phyloP scores from a whole-genome alignment of 2,797 vertebrate species.

The Eulemur coronatus region DNA sequence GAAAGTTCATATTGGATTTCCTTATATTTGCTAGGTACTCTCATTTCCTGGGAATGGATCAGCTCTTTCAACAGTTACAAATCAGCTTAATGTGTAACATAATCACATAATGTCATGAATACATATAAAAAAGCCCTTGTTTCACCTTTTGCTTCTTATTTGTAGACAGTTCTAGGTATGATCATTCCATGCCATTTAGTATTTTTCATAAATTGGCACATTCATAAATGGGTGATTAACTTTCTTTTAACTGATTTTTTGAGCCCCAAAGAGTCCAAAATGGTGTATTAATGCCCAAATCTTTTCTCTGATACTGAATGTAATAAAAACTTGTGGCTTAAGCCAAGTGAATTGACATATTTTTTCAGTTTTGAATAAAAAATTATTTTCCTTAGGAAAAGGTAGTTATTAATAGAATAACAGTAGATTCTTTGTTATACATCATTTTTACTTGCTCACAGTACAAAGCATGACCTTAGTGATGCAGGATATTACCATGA shows the following conservation, averaged over 20 bases:
- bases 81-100: constrained; percentile 43
- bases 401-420: constrained; percentile 14
- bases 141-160: not conserved
- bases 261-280: not conserved
- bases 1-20: constrained; percentile 65
- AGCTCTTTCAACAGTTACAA: constrained; percentile 54
- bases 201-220: not conserved
- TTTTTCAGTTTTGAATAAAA: not conserved
- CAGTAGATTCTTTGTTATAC: not conserved
- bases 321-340: constrained; percentile 37
- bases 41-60: constrained; percentile 38
- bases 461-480: not conserved
- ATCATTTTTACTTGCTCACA: not conserved
- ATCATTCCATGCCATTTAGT: not conserved
- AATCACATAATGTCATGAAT: constrained; percentile 41
- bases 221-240: constrained; percentile 15
- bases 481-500: not conserved
- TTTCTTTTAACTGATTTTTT: not conserved
- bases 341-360: not conserved
- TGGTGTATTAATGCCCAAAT: not conserved
- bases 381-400: not conserved
- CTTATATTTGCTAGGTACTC: constrained; percentile 42
- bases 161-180: not conserved
- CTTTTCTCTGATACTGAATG: not conserved
- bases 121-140: not conserved